These are phyloP conservation scores for Perizoma flavofasciatum DNA, from an alignment of 2,888 invertebrate species.

Conservation along the genomic window DNA sequence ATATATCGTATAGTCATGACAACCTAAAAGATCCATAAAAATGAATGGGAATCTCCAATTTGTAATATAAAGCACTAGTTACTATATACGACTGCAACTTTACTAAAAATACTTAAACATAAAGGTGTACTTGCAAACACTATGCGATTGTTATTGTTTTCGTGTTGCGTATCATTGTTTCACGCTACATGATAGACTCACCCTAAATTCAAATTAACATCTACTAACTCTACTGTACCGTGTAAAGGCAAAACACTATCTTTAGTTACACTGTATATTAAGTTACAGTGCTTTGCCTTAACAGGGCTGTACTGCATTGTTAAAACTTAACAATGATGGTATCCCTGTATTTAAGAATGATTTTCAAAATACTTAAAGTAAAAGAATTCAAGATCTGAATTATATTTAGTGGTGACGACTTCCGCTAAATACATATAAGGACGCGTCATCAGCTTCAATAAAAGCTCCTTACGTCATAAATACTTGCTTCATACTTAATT, in stretches of 20 bases:
- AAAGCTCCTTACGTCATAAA: conserved; percentile 33
- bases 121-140: background rate
- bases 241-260: too few species aligned
- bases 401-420: conserved; percentile 45
- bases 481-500: conserved; percentile 13
- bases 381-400: conserved; percentile 27
- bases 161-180: background rate
- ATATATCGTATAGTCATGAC: too few species aligned
- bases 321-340: background rate
- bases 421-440: conserved; percentile 44
- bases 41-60: background rate
- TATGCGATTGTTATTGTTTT: background rate
- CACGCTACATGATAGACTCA: conserved; percentile 8
- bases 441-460: conserved; percentile 31
- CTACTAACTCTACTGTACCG: conserved; percentile 1
- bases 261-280: too few species aligned
- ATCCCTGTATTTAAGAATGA: too few species aligned
- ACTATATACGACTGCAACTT: too few species aligned
- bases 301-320: too few species aligned
- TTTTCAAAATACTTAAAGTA: conserved; percentile 42
- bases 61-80: too few species aligned
- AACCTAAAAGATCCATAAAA: background rate
- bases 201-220: conserved; percentile 7
- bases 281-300: too few species aligned
- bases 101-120: background rate